Evolutionary conservation across 1,140 invertebrate species (phyloP), one percentile per base, ranked within the genome.

Genomic region (Mercenaria mercenaria): DNA sequence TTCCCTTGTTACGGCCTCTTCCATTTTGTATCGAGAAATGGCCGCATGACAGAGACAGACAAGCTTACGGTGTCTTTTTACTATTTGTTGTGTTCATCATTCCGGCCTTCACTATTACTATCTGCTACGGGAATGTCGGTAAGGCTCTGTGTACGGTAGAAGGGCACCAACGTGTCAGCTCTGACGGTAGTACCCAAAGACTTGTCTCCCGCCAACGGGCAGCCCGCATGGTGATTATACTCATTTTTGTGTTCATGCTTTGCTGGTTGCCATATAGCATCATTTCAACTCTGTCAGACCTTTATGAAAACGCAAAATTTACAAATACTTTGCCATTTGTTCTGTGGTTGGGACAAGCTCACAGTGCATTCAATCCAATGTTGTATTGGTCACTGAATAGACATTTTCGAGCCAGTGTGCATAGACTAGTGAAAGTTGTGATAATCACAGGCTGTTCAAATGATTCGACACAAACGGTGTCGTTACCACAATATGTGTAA

Each of bases 201-300:
- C 95, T 98, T 56, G 97, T 98, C 91, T 98, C 98, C 56, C 98
- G 98, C 95, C 97, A 97, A 95, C 97, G 98, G 82, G 98, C 99
- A 2, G 99, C 98, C 0, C 97, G 98, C 84, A 98, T 99, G 97
- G 98, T 99, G 20, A 97, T 99, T 50, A 97, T 98, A 23, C 98
- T 99, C 15, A 98, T 99, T 0, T 97, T 98, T 34, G 98, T 98
- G 26, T 99, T 99, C 95, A 98, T 98, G n/a, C 96, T 98, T 67
- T 99, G 98, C 96, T 99, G 99, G 99, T 97, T 98, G 93, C 99
- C 99, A 2, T 98, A 98, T 95, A 98, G 98, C 93, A 97, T 97
- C 0, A 95, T 97, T 1, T 97, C 97, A 74, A 96, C 98, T 15
- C 92, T 97, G 10, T 92, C 97, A 2, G 97, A 98, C 92, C 95